Conservation (phyloP, 2,797 vertebrate genomes). For the Enteromius trimaculatus region DNA sequence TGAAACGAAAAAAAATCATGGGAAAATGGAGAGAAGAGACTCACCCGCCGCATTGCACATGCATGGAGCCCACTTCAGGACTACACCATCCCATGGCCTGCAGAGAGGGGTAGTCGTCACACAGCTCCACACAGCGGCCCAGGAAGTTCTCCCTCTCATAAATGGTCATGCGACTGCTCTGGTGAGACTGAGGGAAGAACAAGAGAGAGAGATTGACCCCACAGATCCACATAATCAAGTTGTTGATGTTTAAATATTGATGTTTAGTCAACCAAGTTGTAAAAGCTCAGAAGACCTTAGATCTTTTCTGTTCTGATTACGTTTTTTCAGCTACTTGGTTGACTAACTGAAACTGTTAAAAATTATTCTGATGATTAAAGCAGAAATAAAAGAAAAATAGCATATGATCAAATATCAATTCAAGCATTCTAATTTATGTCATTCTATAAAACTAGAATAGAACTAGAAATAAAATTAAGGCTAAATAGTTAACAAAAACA, state of each 20-base stretch:
- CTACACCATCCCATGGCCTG: slow-evolving; percentile 84
- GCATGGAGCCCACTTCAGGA: slow-evolving; percentile 84
- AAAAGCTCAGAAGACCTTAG: background rate
- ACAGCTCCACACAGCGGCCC: slow-evolving; percentile 79
- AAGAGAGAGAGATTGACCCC: background rate
- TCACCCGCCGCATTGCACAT: slow-evolving; percentile 84
- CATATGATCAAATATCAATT: background rate
- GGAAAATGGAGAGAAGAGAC: slow-evolving; percentile 55
- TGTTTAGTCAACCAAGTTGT: too few species aligned
- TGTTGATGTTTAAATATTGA: background rate
- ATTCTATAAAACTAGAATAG: background rate
- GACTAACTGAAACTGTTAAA: background rate
- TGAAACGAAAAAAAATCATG: background rate
- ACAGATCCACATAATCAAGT: background rate
- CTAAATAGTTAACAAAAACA: background rate
- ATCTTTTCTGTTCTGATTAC: background rate
- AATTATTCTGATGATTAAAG: background rate
- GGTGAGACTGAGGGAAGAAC: slow-evolving; percentile 50
- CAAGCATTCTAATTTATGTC: background rate
- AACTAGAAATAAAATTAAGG: background rate
- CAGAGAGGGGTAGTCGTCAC: slow-evolving; percentile 84
- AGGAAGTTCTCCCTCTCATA: slow-evolving; percentile 79
- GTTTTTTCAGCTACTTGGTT: background rate
- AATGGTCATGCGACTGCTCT: slow-evolving; percentile 64
- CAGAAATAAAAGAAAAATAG: background rate